Evolutionary conservation across 2,113 vertebrate species (phyloP).

Genomic region (Cheirogaleus medius): DNA sequence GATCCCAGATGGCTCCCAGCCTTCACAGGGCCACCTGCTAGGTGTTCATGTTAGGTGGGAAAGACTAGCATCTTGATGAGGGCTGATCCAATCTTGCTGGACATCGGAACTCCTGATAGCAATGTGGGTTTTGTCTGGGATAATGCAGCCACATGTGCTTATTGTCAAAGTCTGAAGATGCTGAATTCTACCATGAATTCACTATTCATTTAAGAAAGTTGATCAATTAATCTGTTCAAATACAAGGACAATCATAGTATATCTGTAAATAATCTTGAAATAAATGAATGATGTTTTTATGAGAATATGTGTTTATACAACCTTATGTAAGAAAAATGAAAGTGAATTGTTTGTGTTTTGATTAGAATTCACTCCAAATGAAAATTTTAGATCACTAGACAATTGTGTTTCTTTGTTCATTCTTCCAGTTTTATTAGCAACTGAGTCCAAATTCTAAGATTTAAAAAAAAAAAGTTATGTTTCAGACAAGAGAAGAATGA

Average conservation of each 20-base stretch:
- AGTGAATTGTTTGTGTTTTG: background rate
- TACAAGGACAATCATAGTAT: background rate
- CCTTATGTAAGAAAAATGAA: background rate
- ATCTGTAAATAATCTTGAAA: background rate
- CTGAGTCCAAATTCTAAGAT: background rate
- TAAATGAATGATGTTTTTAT: background rate
- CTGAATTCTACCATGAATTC: background rate
- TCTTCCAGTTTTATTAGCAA: background rate
- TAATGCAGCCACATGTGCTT: background rate
- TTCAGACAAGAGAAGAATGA: background rate
- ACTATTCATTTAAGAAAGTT: background rate
- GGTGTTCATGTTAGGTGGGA: background rate
- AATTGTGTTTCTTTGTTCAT: background rate
- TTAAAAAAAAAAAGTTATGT: background rate
- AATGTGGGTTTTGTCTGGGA: background rate
- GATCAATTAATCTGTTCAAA: conserved; percentile 25
- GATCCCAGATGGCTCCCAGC: background rate
- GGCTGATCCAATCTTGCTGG: background rate
- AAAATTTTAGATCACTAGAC: background rate
- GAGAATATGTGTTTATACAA: background rate
- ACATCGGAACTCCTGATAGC: background rate
- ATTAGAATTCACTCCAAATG: background rate
- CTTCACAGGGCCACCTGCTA: background rate
- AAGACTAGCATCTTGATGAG: background rate
- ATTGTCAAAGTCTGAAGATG: background rate